Evolutionary conservation across 2,888 invertebrate species (phyloP), one percentile per base, ranked within the genome.

Genomic region (Dioctria linearis): DNA sequence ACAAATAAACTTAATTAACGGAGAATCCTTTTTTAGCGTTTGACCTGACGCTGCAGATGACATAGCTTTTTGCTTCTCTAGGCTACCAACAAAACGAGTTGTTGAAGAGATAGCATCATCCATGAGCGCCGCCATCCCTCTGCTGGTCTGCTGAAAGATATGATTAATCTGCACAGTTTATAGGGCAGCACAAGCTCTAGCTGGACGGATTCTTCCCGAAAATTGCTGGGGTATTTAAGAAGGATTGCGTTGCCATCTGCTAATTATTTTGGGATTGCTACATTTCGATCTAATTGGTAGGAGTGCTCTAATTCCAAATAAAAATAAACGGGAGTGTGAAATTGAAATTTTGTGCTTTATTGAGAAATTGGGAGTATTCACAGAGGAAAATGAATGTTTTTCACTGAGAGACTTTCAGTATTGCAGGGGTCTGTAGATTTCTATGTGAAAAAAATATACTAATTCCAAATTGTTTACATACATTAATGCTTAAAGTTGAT

Each of bases 1-100:
- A 43, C 75, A 75, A 75, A 75, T 75, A 75, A 75, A 61, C 59
- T 75, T 75, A 75, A 75, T 75, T 75, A 75, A 75, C 61, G 75
- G 59, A 42, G 40, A 75, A 43, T 61, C 75, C 61, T 61, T 75
- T 75, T 75, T 59, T 75, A 61, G 75, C 59, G 40, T 43, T 25
- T 43, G 59, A 59, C 43, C 59, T 61, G 61, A 75, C 75, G 61
- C 49, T 75, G 59, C 57, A 61, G 59, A 75, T 75, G 75, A 75
- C 61, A 61, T 57, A 51, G 46, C 75, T 59, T 75, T 59, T 37
- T 65, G 65, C 65, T 65, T 5, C 9, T 6, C 65, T 39, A 5
- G 8, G 65, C 65, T 6, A 57, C 5, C 59, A 59, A 13, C 59
- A 11, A 59, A 59, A 59, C 65, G 39, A 5, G 40, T 37, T 39